Percentiles rank a stretch among this genome's conserved stretches.
Conservation (phyloP, 2,113 vertebrate genomes). For the Alexandromys fortis region DNA sequence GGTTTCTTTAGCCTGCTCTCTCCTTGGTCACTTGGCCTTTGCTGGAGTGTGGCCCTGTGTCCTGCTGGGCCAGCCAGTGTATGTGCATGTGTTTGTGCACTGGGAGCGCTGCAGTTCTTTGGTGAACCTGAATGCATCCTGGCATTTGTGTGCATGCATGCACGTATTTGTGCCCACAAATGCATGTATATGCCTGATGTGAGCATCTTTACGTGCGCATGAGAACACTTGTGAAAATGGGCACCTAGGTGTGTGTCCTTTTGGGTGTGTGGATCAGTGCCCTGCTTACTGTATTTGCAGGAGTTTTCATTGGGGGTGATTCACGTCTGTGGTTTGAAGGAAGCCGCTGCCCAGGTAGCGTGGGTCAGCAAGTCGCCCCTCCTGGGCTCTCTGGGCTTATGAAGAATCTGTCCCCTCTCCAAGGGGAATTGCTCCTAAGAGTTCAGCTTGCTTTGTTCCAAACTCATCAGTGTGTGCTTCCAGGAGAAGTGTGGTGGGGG, state of each 20-base stretch:
- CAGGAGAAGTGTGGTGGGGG: too few relatives aligned
- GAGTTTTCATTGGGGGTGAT: neutral
- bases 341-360: neutral
- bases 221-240: neutral
- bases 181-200: too few relatives aligned
- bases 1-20: neutral
- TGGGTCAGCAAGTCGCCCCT: neutral
- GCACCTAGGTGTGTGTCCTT: fast-evolving
- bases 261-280: neutral
- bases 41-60: neutral
- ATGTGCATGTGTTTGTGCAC: fast-evolving
- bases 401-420: conserved; percentile 26
- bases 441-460: conserved; percentile 65
- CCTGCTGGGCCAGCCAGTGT: neutral
- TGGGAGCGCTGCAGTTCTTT: neutral
- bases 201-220: neutral
- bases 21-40: neutral
- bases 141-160: neutral
- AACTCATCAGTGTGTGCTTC: neutral
- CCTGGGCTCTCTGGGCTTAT: conserved; percentile 1
- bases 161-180: too few relatives aligned
- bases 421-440: conserved; percentile 52
- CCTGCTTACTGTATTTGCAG: neutral
- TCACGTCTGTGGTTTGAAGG: neutral
- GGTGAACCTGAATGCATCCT: neutral